Base-by-base conservation (phyloP, 2,797 vertebrate species). In the Poliocrania exsul region DNA sequence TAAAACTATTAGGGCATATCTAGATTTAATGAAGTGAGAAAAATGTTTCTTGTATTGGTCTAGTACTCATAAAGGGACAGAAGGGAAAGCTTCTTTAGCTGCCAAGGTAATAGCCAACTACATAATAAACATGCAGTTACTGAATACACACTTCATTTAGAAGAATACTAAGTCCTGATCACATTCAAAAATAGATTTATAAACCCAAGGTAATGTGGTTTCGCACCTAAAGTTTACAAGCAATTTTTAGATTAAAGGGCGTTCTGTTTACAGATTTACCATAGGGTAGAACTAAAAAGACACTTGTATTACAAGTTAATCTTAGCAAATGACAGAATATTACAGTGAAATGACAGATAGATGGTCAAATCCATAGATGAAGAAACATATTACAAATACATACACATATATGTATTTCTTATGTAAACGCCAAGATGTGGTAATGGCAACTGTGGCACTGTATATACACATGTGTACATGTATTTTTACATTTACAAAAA, bases 11-110 rank as follows among this genome's bases (percentile, higher is more conserved):
- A 78, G 73, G 38, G 13, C 6, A 1, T 67, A 83, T 67, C 46
- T 81, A 87, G 42, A 73, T 73, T 83, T 88, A 91, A 90, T 86
- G 57, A 91, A 89, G 37, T 91, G 69, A 88, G 56, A 84, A 93
- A 88, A 87, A 13, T 56, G 44, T 56, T 92, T 85, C 61, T 81
- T n/a, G 40, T 91, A 46, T 77, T 86, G 49, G 33, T 83, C 69
- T 90, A 91, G 31, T 53, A 90, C 31, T 18, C 65, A 78, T 73
- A 92, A 93, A 93, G 20, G 56, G 44, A 85, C 60, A 80, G 82
- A 95, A 85, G 23, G 9, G 57, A 94, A 54, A 56, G 20, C 25
- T 92, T 78, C 56, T 29, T 82, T 73, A 67, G 67, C 33, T 81
- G 50, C 66, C 60, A 78, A 73, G 18, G 42, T 73, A 92, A 82